Conservation (phyloP, 2,888 invertebrate species). For the Sycophila texana region DNA sequence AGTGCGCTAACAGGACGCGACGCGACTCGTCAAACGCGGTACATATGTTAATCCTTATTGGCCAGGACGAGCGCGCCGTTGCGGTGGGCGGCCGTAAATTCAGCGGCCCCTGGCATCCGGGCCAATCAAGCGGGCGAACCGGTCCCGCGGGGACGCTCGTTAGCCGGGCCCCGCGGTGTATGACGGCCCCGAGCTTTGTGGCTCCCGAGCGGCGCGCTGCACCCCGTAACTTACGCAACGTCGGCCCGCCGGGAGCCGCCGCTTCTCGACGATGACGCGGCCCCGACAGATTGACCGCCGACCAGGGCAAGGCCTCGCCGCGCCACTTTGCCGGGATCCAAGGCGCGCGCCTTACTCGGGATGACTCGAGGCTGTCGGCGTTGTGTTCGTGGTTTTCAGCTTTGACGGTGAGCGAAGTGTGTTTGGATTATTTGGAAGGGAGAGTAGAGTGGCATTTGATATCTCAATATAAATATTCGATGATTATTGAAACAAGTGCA, state of each 20-base stretch:
- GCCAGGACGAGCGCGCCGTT: background rate
- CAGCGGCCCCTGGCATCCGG: background rate
- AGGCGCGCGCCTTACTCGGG: no score
- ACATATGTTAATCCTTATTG: slow-evolving; percentile 17
- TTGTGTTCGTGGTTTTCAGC: no score
- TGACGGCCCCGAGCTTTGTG: slow-evolving; percentile 13
- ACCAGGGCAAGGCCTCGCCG: no score
- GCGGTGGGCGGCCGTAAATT: slow-evolving; percentile 26
- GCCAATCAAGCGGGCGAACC: slow-evolving; percentile 42
- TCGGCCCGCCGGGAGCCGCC: slow-evolving; percentile 11
- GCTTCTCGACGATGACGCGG: no score
- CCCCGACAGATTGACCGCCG: no score
- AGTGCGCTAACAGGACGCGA: slow-evolving; percentile 17
- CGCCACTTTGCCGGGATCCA: no score
- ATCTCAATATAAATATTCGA: no score
- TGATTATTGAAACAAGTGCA: no score
- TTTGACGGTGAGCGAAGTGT: no score
- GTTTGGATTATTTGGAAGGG: no score
- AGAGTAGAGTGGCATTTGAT: no score
- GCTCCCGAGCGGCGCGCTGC: background rate
- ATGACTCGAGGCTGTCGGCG: background rate
- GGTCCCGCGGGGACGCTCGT: slow-evolving; percentile 46
- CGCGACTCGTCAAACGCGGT: slow-evolving; percentile 17
- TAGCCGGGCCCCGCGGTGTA: background rate
- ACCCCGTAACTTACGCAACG: background rate